Conservation (phyloP, 2,797 vertebrate genomes). For the Chelon auratus region DNA sequence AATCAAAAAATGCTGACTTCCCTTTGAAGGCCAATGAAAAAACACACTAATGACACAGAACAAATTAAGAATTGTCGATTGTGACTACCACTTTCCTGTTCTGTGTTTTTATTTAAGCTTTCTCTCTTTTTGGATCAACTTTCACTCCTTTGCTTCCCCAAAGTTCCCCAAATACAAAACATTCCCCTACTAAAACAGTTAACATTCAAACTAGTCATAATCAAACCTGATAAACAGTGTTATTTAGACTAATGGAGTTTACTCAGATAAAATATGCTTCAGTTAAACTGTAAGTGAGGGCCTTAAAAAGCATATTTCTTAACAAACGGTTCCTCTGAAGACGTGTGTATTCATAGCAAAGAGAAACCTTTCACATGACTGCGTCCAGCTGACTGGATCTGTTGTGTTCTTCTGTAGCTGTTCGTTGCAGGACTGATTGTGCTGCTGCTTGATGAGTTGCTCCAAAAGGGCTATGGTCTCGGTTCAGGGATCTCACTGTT, state of each 20-base stretch:
- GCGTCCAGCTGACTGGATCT: constrained; percentile 13
- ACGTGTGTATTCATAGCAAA: neutral
- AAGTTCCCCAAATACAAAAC: neutral
- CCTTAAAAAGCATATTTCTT: neutral
- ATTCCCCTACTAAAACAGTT: no score
- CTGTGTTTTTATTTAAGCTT: neutral
- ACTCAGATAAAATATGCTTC: neutral
- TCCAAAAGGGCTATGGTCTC: constrained; percentile 97
- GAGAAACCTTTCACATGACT: neutral
- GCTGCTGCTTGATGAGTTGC: constrained; percentile 94
- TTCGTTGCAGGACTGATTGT: constrained; percentile 98
- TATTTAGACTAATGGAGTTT: neutral
- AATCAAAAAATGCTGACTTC: no score
- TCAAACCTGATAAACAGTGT: neutral
- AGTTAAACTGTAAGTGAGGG: neutral
- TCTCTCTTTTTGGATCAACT: neutral
- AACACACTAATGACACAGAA: neutral
- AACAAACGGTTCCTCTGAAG: neutral
- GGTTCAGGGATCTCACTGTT: constrained; percentile 98
- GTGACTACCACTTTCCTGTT: neutral
- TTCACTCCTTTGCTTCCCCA: neutral
- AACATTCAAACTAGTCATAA: neutral
- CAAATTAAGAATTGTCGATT: neutral
- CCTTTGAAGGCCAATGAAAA: no score
- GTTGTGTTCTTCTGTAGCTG: constrained; percentile 82